Base-by-base conservation (phyloP, 1,140 invertebrate genomes). In the Onthophagus taurus region DNA sequence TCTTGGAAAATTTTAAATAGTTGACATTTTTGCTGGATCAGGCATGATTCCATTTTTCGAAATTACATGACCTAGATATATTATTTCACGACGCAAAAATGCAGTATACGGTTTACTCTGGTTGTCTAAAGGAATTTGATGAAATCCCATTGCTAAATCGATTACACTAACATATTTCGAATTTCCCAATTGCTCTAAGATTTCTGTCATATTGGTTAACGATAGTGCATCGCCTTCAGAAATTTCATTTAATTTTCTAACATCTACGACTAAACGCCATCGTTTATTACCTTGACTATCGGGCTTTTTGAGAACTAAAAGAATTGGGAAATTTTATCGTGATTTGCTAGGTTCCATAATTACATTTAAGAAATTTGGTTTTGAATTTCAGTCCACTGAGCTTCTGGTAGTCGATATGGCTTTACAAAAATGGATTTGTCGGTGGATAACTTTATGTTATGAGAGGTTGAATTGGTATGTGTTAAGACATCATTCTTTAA, bases 121-220 rank as follows among this genome's bases (percentile, higher is more conserved):
- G 31, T 31, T 17, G 7, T 59, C 55, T 5, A 71, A 38, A n/a
- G 51, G 39, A 18, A 72, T 50, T 47, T 75, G 66, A 57, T 62
- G 65, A 31, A 34, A 48, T 12, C 42, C 42, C n/a, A 31, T 7
- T n/a, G 13, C n/a, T 4, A 49, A 33, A 44, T 50, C 48, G n/a
- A 45, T 30, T 21, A 46, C 31, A 13, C 19, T 14, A 39, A 52
- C 43, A 43, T 49, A 47, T 18, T 45, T 31, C 12, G 44, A 31
- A 57, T 54, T 41, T 53, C 55, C 8, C 49, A 42, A 19, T 45
- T 11, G 48, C 47, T 34, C 55, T 39, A 13, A 47, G 51, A 47
- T 50, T 51, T 30, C 53, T 55, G 36, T 57, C 50, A 39, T 58
- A n/a, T n/a, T n/a, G n/a, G n/a, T n/a, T n/a, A n/a, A n/a, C n/a